Evolutionary conservation across 2,113 vertebrate genomes (phyloP), one percentile per base, ranked within the genome.

Genomic region (Hippotragus niger): DNA sequence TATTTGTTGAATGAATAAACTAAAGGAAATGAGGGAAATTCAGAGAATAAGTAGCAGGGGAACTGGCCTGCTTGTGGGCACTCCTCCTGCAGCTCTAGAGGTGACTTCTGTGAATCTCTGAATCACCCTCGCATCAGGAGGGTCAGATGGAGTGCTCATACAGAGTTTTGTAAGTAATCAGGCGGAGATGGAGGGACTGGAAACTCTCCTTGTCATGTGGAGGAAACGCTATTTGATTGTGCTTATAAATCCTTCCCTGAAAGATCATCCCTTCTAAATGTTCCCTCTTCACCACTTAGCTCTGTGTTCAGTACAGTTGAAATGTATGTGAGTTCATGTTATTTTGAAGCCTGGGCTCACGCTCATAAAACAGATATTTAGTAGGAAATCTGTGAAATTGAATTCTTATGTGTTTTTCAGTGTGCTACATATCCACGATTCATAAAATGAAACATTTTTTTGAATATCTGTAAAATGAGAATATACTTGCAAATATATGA

Each of bases 301-400:
- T n/a, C 33, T 0, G 0, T 15, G 13, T 55, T 12, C 78, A 45
- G 91, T 25, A 88, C 17, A 60, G 57, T 90, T 40, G 27, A 71
- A 87, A 96, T 88, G 55, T 91, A 93, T 36, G 40, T 80, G 58
- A 91, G 81, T 83, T 96, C 43, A 23, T 88, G 58, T 83, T 62
- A 87, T 95, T 96, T 84, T 94, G 90, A 90, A 96, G 92, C 74
- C 80, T 36, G 62, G 58, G 62, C 81, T 97, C 40, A 67, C 27
- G 33, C 84, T 92, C 12, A 3, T 88, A 85, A 91, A 96, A 91
- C 40, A 93, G 96, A 52, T 91, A 57, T 71, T 85, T 85, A 86
- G 93, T 67, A 95, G 50, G n/a, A 97, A 88, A 85, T 95, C 81
- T 15, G 23, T 84, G 19, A 95, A 92, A 76, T 40, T 67, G 25